Base-by-base conservation (phyloP, 2,113 vertebrate species). In the Spermophilus dauricus region DNA sequence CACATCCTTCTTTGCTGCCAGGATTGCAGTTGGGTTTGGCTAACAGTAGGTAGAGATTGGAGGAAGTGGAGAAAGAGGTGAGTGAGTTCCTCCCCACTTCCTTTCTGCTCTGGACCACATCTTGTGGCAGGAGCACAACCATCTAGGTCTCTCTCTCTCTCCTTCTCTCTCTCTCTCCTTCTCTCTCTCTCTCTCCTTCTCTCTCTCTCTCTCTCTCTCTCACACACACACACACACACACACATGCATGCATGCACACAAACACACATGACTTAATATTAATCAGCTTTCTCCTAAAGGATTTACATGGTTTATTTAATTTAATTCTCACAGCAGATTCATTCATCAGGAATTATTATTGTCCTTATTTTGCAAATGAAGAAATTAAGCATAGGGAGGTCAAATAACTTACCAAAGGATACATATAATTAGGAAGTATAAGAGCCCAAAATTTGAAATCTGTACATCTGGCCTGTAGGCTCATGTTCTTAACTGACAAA, bases 341-440 rank as follows among this genome's bases (percentile, higher is more conserved):
- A 86, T 86, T 93, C 65, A 83, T 89, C 48, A 34, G 69, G 63
- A 83, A 83, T 32, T 96, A 80, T 91, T 92, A 89, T 91, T 75
- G 58, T 72, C 24, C 22, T 83, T 80, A 13, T 69, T 93, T 95
- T 86, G 92, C 48, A 94, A 76, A 82, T 28, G 76, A 67, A 56
- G 65, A 95, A 89, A 91, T 34, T 32, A 96, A 93, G 86, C 20
- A 88, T 2, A 80, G 11, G 37, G 10, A 91, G 83, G 76, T 80
- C 88, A 72, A 51, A 65, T 72, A 86, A 83, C 37, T 91, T 91
- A 78, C 48, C 80, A 94, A 91, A 96, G 56, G 45, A 56, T 73
- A 73, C 83, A 75, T 51, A 34, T 56, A 93, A 69, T 91, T 83
- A 94, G 86, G 78, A 96, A 89, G 77, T 61, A 73, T 32, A 4